Evolutionary conservation across 2,888 invertebrate genomes (phyloP), one percentile per base, ranked within the genome.

Genomic region (Steinernema scapterisci): DNA sequence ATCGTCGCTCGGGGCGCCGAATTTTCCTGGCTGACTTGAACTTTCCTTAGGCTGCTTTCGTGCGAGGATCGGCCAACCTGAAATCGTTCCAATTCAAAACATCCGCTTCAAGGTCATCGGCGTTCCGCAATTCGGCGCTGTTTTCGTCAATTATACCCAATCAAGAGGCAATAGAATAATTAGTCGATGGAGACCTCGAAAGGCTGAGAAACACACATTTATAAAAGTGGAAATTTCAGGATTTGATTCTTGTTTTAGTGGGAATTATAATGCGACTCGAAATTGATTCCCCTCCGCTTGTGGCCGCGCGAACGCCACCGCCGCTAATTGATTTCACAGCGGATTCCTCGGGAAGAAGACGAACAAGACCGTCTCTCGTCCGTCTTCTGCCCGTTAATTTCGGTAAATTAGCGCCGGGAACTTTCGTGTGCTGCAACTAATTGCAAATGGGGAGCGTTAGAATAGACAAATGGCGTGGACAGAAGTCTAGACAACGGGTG

Each of bases 181-280:
- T 38, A 38, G 38, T 38, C 9, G n/a, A n/a, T n/a, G n/a, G n/a
- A n/a, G n/a, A 38, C 38, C 3, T 38, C 38, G 38, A 38, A 38
- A 38, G 9, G n/a, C n/a, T n/a, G 38, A 38, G 5, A 38, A 9
- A 3, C 6, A 16, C n/a, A 13, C 48, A 48, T 48, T 48, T 48
- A 16, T 7, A 48, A 48, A 48, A 48, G 48, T 48, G 48, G 48
- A 13, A 19, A 3, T 38, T 38, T 19, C n/a, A 48, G 19, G 48
- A 11, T 11, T 16, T 11, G 63, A 25, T 63, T 63, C 63, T 63
- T 63, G 63, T 63, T 63, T 63, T 63, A 23, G 52, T 21, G 63
- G 6, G n/a, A 25, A 16, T 63, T 63, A 16, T 63, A 31, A 63
- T 63, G 31, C 63, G 63, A 48, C 63, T 21, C 31, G n/a, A 25